Evolutionary conservation across 2,113 vertebrate genomes (phyloP).

Genomic region (Emydura subglobosa): DNA sequence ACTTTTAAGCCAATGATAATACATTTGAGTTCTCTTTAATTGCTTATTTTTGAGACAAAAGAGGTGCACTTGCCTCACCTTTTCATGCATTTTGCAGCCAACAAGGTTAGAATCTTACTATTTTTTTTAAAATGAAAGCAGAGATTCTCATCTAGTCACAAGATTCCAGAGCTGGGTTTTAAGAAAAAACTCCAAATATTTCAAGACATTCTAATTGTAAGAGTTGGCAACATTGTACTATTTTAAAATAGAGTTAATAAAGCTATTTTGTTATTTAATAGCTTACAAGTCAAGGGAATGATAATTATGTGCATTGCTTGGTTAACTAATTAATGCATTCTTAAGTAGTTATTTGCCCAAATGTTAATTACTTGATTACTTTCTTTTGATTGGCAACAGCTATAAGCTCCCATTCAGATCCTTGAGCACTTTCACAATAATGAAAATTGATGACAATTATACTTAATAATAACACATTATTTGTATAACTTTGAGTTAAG

Average conservation of each 20-base stretch:
- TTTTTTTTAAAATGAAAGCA: background rate
- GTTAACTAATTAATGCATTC: constrained; percentile 27
- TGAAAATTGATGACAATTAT: background rate
- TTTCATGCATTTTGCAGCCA: background rate
- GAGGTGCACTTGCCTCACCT: background rate
- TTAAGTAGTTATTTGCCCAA: constrained; percentile 58
- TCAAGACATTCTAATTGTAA: background rate
- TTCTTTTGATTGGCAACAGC: background rate
- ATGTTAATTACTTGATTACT: constrained; percentile 31
- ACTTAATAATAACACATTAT: constrained; percentile 22
- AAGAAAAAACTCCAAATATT: background rate
- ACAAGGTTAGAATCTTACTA: background rate
- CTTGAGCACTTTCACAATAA: constrained; percentile 28
- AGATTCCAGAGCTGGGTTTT: background rate
- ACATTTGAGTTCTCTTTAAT: background rate
- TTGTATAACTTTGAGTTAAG: background rate
- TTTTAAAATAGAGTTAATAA: constrained; percentile 25
- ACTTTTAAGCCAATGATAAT: background rate
- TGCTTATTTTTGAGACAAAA: background rate
- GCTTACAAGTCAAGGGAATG: constrained; percentile 9
- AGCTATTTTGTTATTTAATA: background rate
- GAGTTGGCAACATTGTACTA: background rate
- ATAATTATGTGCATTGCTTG: constrained; percentile 8
- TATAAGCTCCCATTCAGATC: background rate
- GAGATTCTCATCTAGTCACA: background rate